These are phyloP conservation scores for Microtus richardsoni DNA, from an alignment of 2,113 vertebrate species.

Conservation along the genomic window DNA sequence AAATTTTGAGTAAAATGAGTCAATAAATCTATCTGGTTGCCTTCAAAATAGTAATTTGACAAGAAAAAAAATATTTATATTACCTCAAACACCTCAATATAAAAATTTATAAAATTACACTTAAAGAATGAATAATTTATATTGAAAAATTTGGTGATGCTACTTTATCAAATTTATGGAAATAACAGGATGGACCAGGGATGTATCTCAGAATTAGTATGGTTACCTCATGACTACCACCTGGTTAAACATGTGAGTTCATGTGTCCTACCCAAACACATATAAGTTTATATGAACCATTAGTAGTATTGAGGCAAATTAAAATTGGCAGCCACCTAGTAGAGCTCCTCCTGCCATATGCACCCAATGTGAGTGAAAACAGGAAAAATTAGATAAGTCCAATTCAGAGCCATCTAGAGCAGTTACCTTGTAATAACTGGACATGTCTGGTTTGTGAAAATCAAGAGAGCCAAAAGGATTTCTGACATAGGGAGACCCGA, in stretches of 20 bases:
- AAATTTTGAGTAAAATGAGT: neutral
- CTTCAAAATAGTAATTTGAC: neutral
- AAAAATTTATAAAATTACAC: neutral
- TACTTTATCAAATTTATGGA: neutral
- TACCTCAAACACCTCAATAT: neutral
- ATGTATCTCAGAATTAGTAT: neutral
- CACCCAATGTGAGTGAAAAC: neutral
- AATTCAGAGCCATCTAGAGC: neutral
- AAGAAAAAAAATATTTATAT: neutral
- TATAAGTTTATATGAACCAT: neutral
- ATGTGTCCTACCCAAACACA: neutral
- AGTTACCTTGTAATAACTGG: neutral
- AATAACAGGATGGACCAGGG: neutral
- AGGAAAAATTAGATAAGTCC: neutral
- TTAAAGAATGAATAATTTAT: neutral
- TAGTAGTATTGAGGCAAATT: neutral
- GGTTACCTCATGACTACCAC: neutral
- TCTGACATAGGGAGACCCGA: neutral
- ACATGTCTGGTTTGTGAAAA: neutral
- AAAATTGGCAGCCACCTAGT: neutral
- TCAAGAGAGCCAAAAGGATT: neutral
- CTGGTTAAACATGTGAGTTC: neutral
- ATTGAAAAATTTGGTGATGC: neutral
- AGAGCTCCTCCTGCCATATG: neutral
- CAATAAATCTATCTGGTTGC: neutral